Evolutionary conservation across 2,797 vertebrate species (phyloP).

Genomic region (Onychomys leucogaster): DNA sequence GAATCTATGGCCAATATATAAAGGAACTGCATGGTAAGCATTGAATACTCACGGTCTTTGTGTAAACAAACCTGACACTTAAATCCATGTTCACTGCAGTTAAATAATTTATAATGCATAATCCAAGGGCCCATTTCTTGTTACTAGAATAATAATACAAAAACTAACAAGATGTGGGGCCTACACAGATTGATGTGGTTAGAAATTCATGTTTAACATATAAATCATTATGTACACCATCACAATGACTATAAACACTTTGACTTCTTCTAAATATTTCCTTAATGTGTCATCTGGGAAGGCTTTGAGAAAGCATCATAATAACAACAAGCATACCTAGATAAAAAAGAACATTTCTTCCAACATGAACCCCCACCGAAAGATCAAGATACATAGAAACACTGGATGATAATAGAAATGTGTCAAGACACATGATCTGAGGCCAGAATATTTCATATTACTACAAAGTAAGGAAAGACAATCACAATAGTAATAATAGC

Average conservation of each 20-base stretch:
- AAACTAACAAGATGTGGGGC: no score
- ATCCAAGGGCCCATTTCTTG: not conserved
- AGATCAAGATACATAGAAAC: not conserved
- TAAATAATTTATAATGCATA: not conserved
- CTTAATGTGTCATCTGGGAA: not conserved
- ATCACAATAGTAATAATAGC: not conserved
- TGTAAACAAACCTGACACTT: not conserved
- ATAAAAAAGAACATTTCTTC: not conserved
- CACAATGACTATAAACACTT: not conserved
- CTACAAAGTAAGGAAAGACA: not conserved
- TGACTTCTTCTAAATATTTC: not conserved
- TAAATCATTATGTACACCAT: not conserved
- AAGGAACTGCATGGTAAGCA: not conserved
- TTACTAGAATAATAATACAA: not conserved
- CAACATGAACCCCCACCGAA: not conserved
- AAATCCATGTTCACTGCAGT: not conserved
- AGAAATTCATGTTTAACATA: not conserved
- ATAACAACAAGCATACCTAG: not conserved
- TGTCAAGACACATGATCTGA: not conserved
- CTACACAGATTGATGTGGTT: not conserved
- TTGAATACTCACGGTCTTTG: not conserved
- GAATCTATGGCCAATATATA: not conserved
- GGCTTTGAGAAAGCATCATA: not conserved
- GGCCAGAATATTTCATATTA: not conserved
- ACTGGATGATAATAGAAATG: not conserved